phyloP scores from a whole-genome alignment of 1,140 invertebrate genomes.

The Plectrocnemia conspersa region DNA sequence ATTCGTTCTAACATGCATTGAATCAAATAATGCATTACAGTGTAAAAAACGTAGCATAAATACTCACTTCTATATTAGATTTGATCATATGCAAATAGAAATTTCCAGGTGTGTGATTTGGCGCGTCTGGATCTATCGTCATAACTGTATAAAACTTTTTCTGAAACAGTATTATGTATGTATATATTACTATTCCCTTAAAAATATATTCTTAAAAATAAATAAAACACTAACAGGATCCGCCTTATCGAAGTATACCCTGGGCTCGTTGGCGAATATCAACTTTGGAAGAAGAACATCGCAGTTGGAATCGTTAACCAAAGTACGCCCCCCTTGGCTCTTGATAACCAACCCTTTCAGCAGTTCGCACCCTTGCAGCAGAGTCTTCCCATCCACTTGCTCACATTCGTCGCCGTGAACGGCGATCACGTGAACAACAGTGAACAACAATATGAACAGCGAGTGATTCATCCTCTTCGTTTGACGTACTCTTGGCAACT shows the following conservation, averaged over 20 bases:
- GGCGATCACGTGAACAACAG: no score
- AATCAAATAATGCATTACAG: no score
- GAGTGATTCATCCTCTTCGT: no score
- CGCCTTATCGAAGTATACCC: constrained; percentile 42
- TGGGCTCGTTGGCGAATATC: constrained; percentile 45
- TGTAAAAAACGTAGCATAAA: no score
- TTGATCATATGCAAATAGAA: constrained; percentile 40
- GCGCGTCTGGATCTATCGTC: constrained; percentile 37
- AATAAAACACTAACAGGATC: constrained; percentile 40
- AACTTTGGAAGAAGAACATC: constrained; percentile 46
- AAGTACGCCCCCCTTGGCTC: constrained; percentile 43
- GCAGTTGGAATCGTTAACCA: constrained; percentile 48
- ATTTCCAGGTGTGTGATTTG: constrained; percentile 21
- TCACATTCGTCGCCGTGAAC: background rate
- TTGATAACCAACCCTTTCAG: constrained; percentile 44
- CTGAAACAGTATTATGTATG: constrained; percentile 9
- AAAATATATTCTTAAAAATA: background rate
- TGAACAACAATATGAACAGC: no score
- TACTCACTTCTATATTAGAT: constrained; percentile 29
- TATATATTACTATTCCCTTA: background rate
- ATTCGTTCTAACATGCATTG: no score
- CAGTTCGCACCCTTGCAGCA: constrained; percentile 44
- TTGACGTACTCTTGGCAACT: no score
- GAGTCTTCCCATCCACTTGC: constrained; percentile 39
- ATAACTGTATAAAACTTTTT: constrained; percentile 27